Evolutionary conservation across 2,113 vertebrate species (phyloP).

Genomic region (Verasper variegatus): DNA sequence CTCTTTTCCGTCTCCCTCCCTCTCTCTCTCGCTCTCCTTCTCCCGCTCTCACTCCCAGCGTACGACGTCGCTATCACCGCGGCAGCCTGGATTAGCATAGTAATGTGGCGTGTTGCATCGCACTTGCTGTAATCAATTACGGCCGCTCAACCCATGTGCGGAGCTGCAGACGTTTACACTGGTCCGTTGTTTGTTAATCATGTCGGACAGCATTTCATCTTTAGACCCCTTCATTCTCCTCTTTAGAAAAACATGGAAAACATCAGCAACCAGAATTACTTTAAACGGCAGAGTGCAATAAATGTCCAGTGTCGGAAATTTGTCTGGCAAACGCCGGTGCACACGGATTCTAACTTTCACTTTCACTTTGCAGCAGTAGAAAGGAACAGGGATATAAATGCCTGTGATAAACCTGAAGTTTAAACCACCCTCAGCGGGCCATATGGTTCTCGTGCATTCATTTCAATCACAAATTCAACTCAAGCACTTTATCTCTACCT

Average conservation of each 20-base stretch:
- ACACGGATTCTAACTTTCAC: conserved; percentile 10
- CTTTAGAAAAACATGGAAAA: conserved; percentile 44
- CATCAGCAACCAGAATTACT: conserved; percentile 35
- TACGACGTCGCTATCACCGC: conserved; percentile 50
- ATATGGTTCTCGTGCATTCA: no score
- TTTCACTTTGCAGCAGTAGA: neutral
- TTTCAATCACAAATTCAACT: no score
- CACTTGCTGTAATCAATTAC: conserved; percentile 82
- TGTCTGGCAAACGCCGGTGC: conserved; percentile 12
- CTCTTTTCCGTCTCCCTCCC: conserved; percentile 29
- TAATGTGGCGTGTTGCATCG: conserved; percentile 79
- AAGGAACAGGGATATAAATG: neutral
- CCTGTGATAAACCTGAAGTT: neutral
- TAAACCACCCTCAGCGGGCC: no score
- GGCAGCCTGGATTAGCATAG: conserved; percentile 79
- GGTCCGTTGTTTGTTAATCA: conserved; percentile 77
- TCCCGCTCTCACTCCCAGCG: conserved; percentile 24
- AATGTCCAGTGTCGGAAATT: conserved; percentile 33
- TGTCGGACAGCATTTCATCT: conserved; percentile 76
- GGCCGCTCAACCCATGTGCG: conserved; percentile 66
- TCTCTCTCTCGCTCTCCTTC: neutral
- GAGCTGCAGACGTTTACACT: conserved; percentile 73
- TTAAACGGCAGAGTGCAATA: conserved; percentile 34
- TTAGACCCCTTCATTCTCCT: conserved; percentile 55
- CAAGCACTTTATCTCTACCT: no score